phyloP scores from a whole-genome alignment of 2,797 vertebrate species.

The Ctenosaura bakeri region DNA sequence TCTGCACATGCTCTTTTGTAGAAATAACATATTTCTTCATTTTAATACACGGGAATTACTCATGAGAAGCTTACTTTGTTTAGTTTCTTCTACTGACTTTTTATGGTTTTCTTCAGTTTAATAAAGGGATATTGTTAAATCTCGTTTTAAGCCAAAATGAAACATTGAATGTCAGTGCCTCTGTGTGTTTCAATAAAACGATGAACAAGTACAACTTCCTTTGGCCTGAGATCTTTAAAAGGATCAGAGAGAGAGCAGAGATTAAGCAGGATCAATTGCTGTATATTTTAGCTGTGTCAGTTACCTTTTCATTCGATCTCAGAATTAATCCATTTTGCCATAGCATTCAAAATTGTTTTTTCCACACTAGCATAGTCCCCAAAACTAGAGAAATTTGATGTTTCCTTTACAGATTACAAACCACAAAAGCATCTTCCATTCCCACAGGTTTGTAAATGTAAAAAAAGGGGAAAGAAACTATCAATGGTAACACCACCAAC shows the following conservation, averaged over 20 bases:
- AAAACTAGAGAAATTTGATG: neutral
- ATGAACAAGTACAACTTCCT: neutral
- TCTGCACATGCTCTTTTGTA: neutral
- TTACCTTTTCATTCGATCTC: conserved; percentile 1
- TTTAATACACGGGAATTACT: neutral
- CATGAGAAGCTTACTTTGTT: neutral
- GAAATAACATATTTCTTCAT: neutral
- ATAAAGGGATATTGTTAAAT: neutral
- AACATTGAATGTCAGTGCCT: neutral
- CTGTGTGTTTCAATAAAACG: neutral
- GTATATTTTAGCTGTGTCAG: neutral
- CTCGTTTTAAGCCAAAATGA: neutral
- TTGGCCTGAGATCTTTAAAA: neutral
- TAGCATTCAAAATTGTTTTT: neutral
- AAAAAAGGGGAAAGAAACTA: neutral
- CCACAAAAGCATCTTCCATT: neutral
- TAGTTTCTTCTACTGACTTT: neutral
- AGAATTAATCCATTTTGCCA: neutral
- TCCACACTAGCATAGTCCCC: neutral
- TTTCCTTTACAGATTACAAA: conserved; percentile 3
- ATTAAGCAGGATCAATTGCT: neutral
- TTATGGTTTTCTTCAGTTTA: neutral
- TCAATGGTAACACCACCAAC: neutral
- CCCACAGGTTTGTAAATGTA: neutral
- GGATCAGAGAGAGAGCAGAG: neutral